These are phyloP conservation scores for Ptychoptera albimana DNA, from an alignment of 2,888 invertebrate genomes.

Conservation along the genomic window DNA sequence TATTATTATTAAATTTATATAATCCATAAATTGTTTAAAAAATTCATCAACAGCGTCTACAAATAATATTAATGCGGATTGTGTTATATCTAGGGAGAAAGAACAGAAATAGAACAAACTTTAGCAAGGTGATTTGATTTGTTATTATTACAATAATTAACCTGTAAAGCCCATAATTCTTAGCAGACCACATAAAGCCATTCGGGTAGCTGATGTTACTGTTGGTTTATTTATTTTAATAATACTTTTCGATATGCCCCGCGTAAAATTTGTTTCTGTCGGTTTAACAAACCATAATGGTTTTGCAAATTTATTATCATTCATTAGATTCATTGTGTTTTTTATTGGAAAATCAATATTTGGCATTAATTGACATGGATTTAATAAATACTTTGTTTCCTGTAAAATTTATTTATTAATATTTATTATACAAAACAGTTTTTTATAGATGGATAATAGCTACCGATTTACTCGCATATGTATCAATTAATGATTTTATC, in stretches of 20 bases:
- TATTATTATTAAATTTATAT: constrained; percentile 14
- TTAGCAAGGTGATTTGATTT: neutral
- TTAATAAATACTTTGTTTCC: constrained; percentile 21
- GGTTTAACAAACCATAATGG: constrained; percentile 28
- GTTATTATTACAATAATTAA: constrained; percentile 7
- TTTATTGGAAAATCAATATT: constrained; percentile 28
- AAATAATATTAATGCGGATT: constrained; percentile 21
- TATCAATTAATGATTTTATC: constrained; percentile 26
- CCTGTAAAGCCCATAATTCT: constrained; percentile 27
- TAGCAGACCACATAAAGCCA: constrained; percentile 25
- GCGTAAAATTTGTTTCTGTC: constrained; percentile 21
- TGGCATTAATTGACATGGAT: constrained; percentile 29
- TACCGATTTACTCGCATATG: constrained; percentile 13
- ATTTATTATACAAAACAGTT: too few relatives aligned
- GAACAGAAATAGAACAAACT: neutral
- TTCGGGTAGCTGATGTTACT: constrained; percentile 21
- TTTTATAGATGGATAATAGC: too few relatives aligned
- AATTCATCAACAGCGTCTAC: constrained; percentile 27
- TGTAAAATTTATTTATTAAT: neutral
- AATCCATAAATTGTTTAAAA: constrained; percentile 19
- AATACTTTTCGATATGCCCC: constrained; percentile 19
- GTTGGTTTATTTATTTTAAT: constrained; percentile 18
- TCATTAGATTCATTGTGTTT: constrained; percentile 23
- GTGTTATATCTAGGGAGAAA: constrained; percentile 12
- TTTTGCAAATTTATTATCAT: constrained; percentile 23